A percentile compares a stretch with the other conserved stretches of the same genome.
These are phyloP conservation scores for Butorides virescens DNA, from an alignment of 2,113 vertebrate genomes.

Conservation along the genomic window DNA sequence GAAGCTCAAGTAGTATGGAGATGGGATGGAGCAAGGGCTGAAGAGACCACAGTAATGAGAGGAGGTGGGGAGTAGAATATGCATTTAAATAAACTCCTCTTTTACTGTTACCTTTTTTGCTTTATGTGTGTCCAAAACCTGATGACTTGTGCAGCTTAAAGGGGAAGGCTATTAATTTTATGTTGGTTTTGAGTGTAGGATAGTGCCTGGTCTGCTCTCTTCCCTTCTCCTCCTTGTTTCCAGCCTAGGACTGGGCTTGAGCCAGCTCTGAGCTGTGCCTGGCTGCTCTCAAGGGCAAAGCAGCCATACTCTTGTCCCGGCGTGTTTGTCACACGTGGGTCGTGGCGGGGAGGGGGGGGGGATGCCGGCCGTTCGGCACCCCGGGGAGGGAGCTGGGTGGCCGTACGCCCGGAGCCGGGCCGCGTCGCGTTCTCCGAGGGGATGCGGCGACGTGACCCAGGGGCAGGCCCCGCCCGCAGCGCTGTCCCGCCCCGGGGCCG, in stretches of 20 bases:
- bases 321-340: no score
- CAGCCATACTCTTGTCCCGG: accelerated
- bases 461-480: neutral
- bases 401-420: neutral
- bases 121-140: neutral
- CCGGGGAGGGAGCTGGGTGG: neutral
- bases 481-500: no score
- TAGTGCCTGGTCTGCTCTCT: accelerated
- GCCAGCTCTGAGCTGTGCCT: accelerated
- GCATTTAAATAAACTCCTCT: accelerated
- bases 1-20: no score
- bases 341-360: neutral
- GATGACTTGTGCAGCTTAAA: no score
- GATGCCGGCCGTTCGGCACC: neutral
- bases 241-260: accelerated
- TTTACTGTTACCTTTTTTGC: neutral
- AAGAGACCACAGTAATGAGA: accelerated
- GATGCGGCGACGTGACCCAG: no score
- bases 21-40: neutral
- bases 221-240: accelerated
- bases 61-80: accelerated
- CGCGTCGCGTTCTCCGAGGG: no score
- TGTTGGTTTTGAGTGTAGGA: accelerated
- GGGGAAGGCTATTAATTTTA: accelerated
- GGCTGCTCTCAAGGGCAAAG: no score